A percentile compares a stretch with the other conserved stretches of the same genome.
These are phyloP conservation scores for Melanargia galathea DNA, from an alignment of 2,888 invertebrate species.

Conservation along the genomic window DNA sequence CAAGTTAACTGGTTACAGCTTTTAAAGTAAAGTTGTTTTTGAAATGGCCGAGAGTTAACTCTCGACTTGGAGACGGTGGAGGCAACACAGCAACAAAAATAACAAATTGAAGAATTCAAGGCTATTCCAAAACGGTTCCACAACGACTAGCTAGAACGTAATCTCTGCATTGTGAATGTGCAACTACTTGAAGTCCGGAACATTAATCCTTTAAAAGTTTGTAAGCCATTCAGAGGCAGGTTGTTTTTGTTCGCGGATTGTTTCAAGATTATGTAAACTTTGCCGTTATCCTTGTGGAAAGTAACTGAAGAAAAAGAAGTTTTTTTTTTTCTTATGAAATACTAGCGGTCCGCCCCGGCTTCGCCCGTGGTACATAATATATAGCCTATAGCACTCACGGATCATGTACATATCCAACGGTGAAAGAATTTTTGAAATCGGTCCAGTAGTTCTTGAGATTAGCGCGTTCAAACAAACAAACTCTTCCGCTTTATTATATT, in stretches of 20 bases:
- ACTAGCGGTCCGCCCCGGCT: too few relatives aligned
- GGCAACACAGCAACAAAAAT: background rate
- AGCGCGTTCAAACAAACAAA: too few relatives aligned
- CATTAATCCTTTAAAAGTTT: slow-evolving; percentile 27
- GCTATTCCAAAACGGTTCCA: slow-evolving; percentile 1
- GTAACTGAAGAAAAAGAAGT: background rate
- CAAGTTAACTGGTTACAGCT: too few relatives aligned
- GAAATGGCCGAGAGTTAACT: background rate
- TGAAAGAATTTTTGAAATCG: too few relatives aligned
- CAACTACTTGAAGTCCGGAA: slow-evolving; percentile 16
- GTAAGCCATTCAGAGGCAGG: slow-evolving; percentile 15
- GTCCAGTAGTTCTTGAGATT: too few relatives aligned
- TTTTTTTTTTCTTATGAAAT: background rate
- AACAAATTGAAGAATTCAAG: background rate
- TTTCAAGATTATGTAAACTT: slow-evolving; percentile 5
- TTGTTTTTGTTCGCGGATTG: slow-evolving; percentile 15
- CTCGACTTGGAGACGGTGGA: background rate
- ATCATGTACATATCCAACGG: too few relatives aligned
- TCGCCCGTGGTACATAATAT: too few relatives aligned
- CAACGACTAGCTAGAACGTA: slow-evolving; percentile 7
- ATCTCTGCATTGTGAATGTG: slow-evolving; percentile 25
- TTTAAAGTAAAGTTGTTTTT: too few relatives aligned
- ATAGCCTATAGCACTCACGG: too few relatives aligned
- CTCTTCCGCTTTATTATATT: too few relatives aligned
- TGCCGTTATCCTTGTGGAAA: background rate